Conservation (phyloP, 2,113 vertebrate genomes). For the Serilophus lunatus region DNA sequence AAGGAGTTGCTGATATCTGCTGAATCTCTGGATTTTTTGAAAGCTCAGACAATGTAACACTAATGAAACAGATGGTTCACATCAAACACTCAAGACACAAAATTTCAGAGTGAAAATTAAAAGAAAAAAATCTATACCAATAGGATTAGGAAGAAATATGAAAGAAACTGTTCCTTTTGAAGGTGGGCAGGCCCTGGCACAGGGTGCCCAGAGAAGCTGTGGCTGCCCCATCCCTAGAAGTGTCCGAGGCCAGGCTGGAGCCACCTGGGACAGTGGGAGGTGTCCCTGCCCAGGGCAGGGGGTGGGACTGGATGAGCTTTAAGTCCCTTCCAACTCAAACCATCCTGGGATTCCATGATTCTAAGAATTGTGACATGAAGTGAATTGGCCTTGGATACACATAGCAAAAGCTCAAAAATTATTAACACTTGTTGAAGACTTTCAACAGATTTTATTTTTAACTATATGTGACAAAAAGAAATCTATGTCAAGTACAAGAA, state of each 20-base stretch:
- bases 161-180: background rate
- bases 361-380: background rate
- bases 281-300: background rate
- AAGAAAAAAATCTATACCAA: background rate
- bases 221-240: background rate
- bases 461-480: background rate
- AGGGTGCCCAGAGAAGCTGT: background rate
- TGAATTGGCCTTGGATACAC: background rate
- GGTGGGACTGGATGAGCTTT: background rate
- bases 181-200: background rate
- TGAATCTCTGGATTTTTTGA: background rate
- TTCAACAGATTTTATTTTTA: background rate
- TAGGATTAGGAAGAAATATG: background rate
- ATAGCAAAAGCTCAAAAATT: background rate
- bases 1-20: background rate
- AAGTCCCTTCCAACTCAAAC: background rate
- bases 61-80: background rate
- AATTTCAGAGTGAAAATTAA: background rate
- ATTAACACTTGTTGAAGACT: background rate
- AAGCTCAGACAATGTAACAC: background rate
- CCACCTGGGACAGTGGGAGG: fast-evolving
- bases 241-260: background rate
- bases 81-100: background rate
- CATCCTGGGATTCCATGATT: background rate
- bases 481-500: background rate